Conservation (phyloP, 2,888 invertebrate species). For the Amblyjoppa fuscipennis region DNA sequence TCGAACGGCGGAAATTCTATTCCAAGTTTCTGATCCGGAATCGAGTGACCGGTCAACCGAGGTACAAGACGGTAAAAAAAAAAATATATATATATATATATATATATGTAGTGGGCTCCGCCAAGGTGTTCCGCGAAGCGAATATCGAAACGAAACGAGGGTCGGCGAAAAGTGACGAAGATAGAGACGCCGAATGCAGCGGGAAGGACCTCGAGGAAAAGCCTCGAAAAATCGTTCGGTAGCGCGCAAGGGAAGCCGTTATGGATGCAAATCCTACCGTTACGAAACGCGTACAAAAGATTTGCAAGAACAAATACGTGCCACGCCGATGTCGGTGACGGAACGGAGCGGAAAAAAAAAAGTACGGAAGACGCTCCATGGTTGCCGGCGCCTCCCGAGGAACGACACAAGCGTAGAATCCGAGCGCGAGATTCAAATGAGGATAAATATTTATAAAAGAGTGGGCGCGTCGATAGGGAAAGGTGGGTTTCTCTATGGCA, state of each 20-base stretch:
- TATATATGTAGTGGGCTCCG: neutral
- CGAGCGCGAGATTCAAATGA: conserved; percentile 81
- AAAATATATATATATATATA: conserved; percentile 11
- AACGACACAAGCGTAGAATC: conserved; percentile 64
- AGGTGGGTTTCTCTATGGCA: conserved; percentile 19
- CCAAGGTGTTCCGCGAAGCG: conserved; percentile 33
- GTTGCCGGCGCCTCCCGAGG: conserved; percentile 46
- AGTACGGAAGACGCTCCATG: conserved; percentile 25
- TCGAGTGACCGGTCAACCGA: conserved; percentile 23
- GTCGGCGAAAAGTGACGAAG: conserved; percentile 55
- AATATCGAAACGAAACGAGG: conserved; percentile 34
- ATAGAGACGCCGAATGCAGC: conserved; percentile 56
- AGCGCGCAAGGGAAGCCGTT: conserved; percentile 70
- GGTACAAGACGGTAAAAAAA: neutral
- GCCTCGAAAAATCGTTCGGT: conserved; percentile 58
- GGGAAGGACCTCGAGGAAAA: neutral
- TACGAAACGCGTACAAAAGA: conserved; percentile 80
- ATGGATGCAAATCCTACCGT: conserved; percentile 80
- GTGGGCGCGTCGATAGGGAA: conserved; percentile 73
- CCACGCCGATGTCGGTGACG: conserved; percentile 51
- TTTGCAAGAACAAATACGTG: conserved; percentile 82
- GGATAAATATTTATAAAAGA: conserved; percentile 84
- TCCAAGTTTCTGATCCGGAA: conserved; percentile 12
- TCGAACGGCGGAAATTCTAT: conserved; percentile 2
- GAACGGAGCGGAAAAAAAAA: conserved; percentile 6